Evolutionary conservation across 2,113 vertebrate species (phyloP), one percentile per base, ranked within the genome.

Genomic region (Regulus satrapa): DNA sequence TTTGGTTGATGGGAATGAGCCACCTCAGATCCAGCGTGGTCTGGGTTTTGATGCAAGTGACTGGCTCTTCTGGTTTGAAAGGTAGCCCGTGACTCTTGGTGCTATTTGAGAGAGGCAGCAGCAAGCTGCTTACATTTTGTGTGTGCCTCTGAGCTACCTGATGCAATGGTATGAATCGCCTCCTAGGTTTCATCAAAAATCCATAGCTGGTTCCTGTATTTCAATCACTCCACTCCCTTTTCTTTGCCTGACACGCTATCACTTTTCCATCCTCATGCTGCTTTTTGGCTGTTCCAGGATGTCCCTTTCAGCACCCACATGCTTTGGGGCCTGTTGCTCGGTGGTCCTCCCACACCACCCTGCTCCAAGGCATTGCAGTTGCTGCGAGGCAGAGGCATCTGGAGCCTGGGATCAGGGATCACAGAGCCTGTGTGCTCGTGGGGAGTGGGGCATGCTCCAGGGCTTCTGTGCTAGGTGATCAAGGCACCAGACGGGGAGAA

Each of bases 251-350:
- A 68, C 5, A 8, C 3, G 0, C 81, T 92, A 0, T 85, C 79
- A 85, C 76, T 92, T 80, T 64, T 85, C 81, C 94, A 95, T 84
- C 78, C 48, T 92, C 91, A 89, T 91, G 78, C 92, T 95, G 87
- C 83, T 86, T 95, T 91, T 76, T 89, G 94, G 89, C 77, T 85
- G 48, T 58, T 94, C 55, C 79, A 76, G 91, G 86, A 89, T 96
- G 94, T 80, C 55, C 77, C 80, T 91, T 89, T 82, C 84, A 92
- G 93, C 84, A 74, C 59, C 87, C 72, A 4, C 88, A 83, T 84
- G 88, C 88, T 90, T 34, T 86, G 88, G 93, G 55, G 63, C n/a
- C 46, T 38, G 17, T 45, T 88, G 63, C 49, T 81, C 0, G 1
- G 69, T 71, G 64, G 52, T 79, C 14, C 58, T 87, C 49, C 18